Evolutionary conservation across 2,888 invertebrate genomes (phyloP), one percentile per base, ranked within the genome.

Genomic region (Schizotus pectinicornis): DNA sequence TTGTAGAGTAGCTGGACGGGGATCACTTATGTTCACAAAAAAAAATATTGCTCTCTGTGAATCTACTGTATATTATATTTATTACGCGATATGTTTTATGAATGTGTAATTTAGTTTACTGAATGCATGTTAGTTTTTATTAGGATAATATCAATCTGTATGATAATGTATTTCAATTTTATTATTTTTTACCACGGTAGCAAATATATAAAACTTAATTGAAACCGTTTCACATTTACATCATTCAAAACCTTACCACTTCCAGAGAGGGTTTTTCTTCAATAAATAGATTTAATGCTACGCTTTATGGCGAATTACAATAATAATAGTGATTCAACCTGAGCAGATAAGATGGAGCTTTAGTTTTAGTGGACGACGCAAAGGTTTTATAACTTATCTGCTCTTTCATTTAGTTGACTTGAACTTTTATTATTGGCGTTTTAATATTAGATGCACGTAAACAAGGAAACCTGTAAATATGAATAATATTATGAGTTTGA

Each of bases 1-100:
- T 73, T 72, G 70, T 80, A 79, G 79, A 76, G 78, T 80, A 80
- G 80, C 80, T 80, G 80, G 80, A 79, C 76, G 80, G 80, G 80
- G 80, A 80, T 79, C 80, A 79, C 78, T 78, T 77, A 74, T 73
- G 73, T 76, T 77, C 74, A 71, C 64, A 68, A 57, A 59, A 62
- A 65, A 62, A 59, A 67, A 70, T 73, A 73, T 73, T 71, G 73
- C 73, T 73, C 73, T 73, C 69, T 77, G 75, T 76, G 74, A 72
- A 74, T 74, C 70, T 74, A 74, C 78, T 79, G 79, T 79, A 79
- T 76, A 76, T 76, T 76, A 72, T 76, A 74, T 72, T 70, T 72
- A 73, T 74, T 74, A 75, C 72, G 73, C 75, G 76, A 76, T 77
- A 73, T 75, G 73, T 76, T 76, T 74, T 72, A 75, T 74, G 74